Base-by-base conservation (phyloP, 2,113 vertebrate species). In the Gambusia affinis region DNA sequence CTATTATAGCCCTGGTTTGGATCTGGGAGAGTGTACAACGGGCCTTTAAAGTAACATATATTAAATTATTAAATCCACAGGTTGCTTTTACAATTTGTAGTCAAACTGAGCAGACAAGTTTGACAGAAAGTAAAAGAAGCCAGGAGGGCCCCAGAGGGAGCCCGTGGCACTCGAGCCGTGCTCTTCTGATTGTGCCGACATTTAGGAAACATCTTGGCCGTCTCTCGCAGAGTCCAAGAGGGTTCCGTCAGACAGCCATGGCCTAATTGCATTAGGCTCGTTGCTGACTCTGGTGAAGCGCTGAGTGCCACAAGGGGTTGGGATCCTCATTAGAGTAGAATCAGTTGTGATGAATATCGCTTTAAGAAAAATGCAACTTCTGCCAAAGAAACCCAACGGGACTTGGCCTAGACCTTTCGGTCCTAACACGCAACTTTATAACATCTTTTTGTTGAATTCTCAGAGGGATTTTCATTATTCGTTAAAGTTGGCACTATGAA, bases 261-360 rank as follows among this genome's bases (percentile, higher is more conserved):
- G 78, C 76, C 54, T 86, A 84, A 89, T 87, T 87, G 80, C 76
- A 76, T 90, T 89, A 81, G 77, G 84, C 85, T 80, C 85, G 65
- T 79, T 73, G 88, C 83, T 68, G 82, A 86, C 85, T 85, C 79
- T 42, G 63, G 79, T 37, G 81, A 75, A 85, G 85, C 73, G 8
- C 78, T 74, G 76, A 14, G 47, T 78, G 79, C 86, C 75, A 76
- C 60, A 69, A 84, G 79, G 79, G 81, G 64, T 22, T 76, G 33
- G 76, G 47, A 75, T 88, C 76, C 80, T 86, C 85, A 83, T 91
- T 88, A 84, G 80, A 70, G 64, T 7, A 60, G 76, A 88, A 85
- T 87, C 83, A 76, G 67, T 85, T 77, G 67, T 76, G 75, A 90
- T 85, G 84, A 89, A 90, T 78, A 79, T 83, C 77, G 68, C 82